Evolutionary conservation across 2,888 invertebrate species (phyloP).

Genomic region (Cataglyphis cursor): DNA sequence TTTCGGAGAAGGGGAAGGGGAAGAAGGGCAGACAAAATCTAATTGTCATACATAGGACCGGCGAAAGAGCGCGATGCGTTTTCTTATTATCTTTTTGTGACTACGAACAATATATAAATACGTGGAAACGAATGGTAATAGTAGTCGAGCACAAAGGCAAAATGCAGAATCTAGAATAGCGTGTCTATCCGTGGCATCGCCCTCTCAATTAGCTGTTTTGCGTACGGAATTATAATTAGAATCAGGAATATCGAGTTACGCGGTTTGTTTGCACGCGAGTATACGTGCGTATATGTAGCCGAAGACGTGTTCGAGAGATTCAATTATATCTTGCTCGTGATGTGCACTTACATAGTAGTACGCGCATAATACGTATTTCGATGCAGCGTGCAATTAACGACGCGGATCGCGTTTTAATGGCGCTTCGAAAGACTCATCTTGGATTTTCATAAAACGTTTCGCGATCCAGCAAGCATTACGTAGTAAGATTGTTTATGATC

Average conservation of each 20-base stretch:
- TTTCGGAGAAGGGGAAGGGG: not conserved
- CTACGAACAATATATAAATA: not conserved
- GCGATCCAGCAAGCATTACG: not conserved
- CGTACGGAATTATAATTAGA: conserved; percentile 50
- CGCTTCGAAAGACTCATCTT: conserved; percentile 23
- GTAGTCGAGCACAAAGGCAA: conserved; percentile 16
- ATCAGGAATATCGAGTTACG: conserved; percentile 52
- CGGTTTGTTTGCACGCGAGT: conserved; percentile 7
- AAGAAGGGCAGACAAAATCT: conserved; percentile 8
- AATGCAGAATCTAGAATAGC: conserved; percentile 6
- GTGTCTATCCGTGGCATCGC: conserved; percentile 26
- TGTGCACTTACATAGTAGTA: conserved; percentile 23
- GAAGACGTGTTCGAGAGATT: conserved; percentile 29
- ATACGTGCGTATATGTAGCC: conserved; percentile 2
- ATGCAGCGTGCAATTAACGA: conserved; percentile 39
- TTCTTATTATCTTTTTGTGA: not conserved
- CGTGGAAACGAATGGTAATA: conserved; percentile 24
- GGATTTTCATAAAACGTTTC: not conserved
- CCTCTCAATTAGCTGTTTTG: conserved; percentile 48
- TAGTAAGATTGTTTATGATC: conserved; percentile 1
- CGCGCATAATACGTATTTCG: conserved; percentile 17
- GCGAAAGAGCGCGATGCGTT: conserved; percentile 13
- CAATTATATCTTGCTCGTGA: conserved; percentile 44
- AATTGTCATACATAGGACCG: conserved; percentile 9
- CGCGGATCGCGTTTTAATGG: conserved; percentile 36